phyloP scores from a whole-genome alignment of 1,140 invertebrate genomes.

The Drosophila mauritiana region DNA sequence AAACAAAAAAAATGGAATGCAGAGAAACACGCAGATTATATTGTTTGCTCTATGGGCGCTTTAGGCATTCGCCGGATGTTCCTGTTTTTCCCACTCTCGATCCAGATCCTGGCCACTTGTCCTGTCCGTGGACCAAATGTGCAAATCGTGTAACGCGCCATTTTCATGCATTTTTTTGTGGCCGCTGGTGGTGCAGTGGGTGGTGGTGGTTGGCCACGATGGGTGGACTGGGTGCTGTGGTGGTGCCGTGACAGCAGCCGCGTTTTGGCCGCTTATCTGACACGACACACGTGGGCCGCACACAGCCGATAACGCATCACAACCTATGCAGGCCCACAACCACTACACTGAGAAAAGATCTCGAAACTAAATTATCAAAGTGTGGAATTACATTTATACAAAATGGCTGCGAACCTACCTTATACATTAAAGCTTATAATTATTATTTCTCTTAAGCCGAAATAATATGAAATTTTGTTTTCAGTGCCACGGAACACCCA shows the following conservation, averaged over 20 bases:
- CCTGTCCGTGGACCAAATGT: slow-evolving; percentile 47
- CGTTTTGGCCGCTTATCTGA: slow-evolving; percentile 73
- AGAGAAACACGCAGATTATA: slow-evolving; percentile 71
- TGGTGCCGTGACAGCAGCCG: slow-evolving; percentile 52
- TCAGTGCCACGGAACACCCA: background rate
- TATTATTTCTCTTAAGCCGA: too few species aligned
- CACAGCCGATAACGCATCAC: slow-evolving; percentile 53
- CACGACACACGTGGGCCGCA: slow-evolving; percentile 46
- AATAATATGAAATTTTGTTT: too few species aligned
- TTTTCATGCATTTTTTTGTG: slow-evolving; percentile 35
- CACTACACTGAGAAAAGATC: background rate
- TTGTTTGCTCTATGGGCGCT: slow-evolving; percentile 75
- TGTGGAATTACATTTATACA: too few species aligned
- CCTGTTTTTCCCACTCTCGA: background rate
- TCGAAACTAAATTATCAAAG: too few species aligned
- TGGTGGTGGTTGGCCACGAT: slow-evolving; percentile 10
- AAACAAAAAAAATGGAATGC: slow-evolving; percentile 22
- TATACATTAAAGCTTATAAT: too few species aligned
- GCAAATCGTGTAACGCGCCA: slow-evolving; percentile 62
- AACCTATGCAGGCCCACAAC: background rate
- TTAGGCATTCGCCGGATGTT: slow-evolving; percentile 61
- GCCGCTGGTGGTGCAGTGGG: slow-evolving; percentile 18
- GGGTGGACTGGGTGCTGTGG: slow-evolving; percentile 9
- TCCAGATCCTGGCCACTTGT: slow-evolving; percentile 4
- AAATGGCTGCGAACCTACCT: too few species aligned